These are phyloP conservation scores for Musca vetustissima DNA, from an alignment of 1,140 invertebrate genomes.

Conservation along the genomic window DNA sequence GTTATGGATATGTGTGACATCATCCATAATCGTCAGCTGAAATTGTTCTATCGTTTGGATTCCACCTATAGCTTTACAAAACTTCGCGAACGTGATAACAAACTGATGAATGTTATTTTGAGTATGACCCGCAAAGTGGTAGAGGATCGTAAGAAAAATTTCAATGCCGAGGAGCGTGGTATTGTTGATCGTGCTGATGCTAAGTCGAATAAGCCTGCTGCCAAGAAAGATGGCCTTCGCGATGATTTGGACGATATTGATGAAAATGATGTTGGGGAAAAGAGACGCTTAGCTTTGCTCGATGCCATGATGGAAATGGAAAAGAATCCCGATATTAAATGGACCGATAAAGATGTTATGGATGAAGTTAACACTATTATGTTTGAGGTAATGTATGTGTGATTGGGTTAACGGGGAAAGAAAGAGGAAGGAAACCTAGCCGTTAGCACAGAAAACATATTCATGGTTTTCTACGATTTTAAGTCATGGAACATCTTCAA, in stretches of 20 bases:
- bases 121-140: conserved; percentile 11
- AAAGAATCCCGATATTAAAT: conserved; percentile 55
- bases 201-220: neutral
- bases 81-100: conserved; percentile 62
- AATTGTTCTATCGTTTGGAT: conserved; percentile 63
- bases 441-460: no score
- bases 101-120: conserved; percentile 66
- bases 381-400: conserved; percentile 67
- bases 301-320: conserved; percentile 75
- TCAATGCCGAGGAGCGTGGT: conserved; percentile 21
- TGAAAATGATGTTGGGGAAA: conserved; percentile 68
- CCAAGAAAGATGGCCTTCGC: conserved; percentile 54
- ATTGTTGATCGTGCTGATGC: conserved; percentile 7
- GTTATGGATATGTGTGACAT: conserved; percentile 77
- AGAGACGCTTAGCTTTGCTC: conserved; percentile 77
- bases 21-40: conserved; percentile 67
- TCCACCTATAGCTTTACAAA: conserved; percentile 63
- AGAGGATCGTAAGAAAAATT: conserved; percentile 23
- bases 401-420: no score
- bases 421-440: no score
- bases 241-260: conserved; percentile 70
- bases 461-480: no score
- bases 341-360: conserved; percentile 74
- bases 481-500: no score
- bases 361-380: conserved; percentile 83